Conservation (phyloP, 2,888 invertebrate species). For the Lasioglossum leucozonium region DNA sequence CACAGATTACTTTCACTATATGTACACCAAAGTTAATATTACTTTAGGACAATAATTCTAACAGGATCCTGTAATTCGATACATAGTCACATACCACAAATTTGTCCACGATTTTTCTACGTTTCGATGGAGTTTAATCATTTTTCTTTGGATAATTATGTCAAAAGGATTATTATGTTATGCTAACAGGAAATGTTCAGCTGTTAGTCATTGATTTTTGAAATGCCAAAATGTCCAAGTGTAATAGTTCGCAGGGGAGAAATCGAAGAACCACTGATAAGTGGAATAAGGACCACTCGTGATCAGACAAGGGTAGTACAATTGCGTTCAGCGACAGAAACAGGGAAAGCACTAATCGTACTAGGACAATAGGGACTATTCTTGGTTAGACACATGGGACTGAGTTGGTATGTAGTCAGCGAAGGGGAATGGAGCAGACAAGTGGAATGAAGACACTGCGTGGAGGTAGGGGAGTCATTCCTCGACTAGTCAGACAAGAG, state of each 20-base stretch:
- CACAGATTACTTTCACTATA: neutral
- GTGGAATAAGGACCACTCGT: neutral
- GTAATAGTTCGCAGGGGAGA: neutral
- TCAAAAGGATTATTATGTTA: neutral
- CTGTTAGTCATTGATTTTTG: neutral
- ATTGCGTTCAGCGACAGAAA: slow-evolving; percentile 4
- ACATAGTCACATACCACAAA: too few relatives aligned
- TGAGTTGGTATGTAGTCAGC: slow-evolving; percentile 5
- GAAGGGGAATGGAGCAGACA: slow-evolving; percentile 16
- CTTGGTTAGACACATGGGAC: neutral
- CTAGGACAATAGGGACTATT: slow-evolving; percentile 9
- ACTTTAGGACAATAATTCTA: too few relatives aligned
- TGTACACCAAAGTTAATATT: neutral
- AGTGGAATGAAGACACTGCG: slow-evolving; percentile 14
- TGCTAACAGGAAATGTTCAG: neutral
- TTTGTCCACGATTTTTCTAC: neutral
- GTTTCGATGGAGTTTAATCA: neutral
- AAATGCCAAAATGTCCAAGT: neutral
- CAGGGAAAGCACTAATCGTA: neutral
- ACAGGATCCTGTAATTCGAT: too few relatives aligned
- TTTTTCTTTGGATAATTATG: neutral
- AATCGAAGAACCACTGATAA: neutral
- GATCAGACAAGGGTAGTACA: neutral
- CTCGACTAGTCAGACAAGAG: neutral
- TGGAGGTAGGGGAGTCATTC: neutral